phyloP scores from a whole-genome alignment of 2,888 invertebrate genomes.

The Clivina fossor region DNA sequence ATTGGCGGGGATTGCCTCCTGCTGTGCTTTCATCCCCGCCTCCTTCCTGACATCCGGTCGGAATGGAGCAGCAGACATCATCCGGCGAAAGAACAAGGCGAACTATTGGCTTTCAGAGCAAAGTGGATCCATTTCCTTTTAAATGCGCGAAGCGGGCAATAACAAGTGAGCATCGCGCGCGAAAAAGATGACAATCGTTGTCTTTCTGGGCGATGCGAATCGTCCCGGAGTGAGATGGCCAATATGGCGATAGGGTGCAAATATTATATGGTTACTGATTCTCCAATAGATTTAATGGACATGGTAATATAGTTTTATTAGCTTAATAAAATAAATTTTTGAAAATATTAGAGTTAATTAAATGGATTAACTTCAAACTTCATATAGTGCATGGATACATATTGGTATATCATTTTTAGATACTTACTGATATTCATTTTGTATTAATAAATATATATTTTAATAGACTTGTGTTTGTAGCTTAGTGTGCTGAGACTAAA shows the following conservation, averaged over 20 bases:
- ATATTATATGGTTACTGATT: neutral
- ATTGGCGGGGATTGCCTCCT: too few relatives aligned
- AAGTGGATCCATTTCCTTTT: slow-evolving; percentile 33
- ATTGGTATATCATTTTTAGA: too few relatives aligned
- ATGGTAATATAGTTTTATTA: neutral
- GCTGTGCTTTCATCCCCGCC: slow-evolving; percentile 15
- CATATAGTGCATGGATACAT: too few relatives aligned
- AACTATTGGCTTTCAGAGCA: slow-evolving; percentile 31
- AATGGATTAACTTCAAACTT: too few relatives aligned
- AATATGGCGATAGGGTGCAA: neutral
- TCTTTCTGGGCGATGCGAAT: neutral
- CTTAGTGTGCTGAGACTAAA: too few relatives aligned
- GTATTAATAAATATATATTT: too few relatives aligned
- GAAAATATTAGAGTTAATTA: too few relatives aligned
- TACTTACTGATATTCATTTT: too few relatives aligned
- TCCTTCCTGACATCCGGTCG: slow-evolving; percentile 2
- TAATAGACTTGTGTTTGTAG: too few relatives aligned
- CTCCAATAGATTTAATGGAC: neutral
- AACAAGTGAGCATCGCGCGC: neutral
- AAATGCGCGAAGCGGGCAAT: slow-evolving; percentile 27
- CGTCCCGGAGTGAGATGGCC: neutral
- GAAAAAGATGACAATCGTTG: neutral
- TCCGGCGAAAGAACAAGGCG: slow-evolving; percentile 13
- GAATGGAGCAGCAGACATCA: slow-evolving; percentile 2
- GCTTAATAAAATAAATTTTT: too few relatives aligned